A percentile compares a stretch with the other conserved stretches of the same genome.
These are phyloP conservation scores for Scortum barcoo DNA, from an alignment of 2,113 vertebrate species.

Conservation along the genomic window DNA sequence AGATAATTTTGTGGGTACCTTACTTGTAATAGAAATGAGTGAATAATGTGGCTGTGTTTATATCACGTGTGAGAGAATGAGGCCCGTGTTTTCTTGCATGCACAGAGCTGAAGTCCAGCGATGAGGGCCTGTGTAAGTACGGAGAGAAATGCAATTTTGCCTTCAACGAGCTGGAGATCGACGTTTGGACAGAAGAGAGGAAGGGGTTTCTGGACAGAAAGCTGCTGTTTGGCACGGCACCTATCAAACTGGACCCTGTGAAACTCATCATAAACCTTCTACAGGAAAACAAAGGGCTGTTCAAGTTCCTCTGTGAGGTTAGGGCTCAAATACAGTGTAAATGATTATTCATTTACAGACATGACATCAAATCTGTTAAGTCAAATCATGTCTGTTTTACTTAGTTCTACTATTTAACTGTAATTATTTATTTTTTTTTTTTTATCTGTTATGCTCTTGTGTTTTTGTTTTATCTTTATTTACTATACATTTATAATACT, in stretches of 20 bases:
- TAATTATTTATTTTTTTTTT: not conserved
- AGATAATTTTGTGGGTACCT: too few species aligned
- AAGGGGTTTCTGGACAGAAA: constrained; percentile 91
- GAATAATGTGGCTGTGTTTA: not conserved
- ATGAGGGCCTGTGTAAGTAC: constrained; percentile 89
- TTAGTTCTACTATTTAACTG: not conserved
- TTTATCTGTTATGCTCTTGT: not conserved
- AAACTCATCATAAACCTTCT: constrained; percentile 89
- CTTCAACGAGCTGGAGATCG: constrained; percentile 97
- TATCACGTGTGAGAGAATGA: not conserved
- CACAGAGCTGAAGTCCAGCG: constrained; percentile 89
- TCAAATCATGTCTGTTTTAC: not conserved
- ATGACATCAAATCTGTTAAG: not conserved
- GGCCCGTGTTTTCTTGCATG: not conserved
- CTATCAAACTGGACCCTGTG: constrained; percentile 85
- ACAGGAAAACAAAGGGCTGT: constrained; percentile 91
- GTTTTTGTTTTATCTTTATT: not conserved
- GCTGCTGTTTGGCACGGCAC: constrained; percentile 88
- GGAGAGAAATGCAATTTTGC: constrained; percentile 96
- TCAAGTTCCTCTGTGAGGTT: constrained; percentile 96
- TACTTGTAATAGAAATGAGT: not conserved
- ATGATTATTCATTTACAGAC: not conserved
- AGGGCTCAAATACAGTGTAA: not conserved
- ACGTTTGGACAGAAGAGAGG: constrained; percentile 95
- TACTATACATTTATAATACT: not conserved